Base-by-base conservation (phyloP, 1,140 invertebrate genomes). In the Drosophila tristis region DNA sequence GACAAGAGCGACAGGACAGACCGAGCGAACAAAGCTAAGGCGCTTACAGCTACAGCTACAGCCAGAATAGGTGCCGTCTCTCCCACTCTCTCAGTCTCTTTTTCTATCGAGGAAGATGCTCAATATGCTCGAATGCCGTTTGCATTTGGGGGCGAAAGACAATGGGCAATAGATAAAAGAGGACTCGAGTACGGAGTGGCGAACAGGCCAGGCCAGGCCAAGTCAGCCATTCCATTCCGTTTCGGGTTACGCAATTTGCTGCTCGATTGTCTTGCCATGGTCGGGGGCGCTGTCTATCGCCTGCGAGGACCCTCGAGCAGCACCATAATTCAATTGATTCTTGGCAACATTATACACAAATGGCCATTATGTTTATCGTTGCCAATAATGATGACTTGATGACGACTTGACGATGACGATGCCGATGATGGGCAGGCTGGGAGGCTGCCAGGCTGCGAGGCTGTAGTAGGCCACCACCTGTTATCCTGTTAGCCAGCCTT, bases 171-270 rank as follows among this genome's bases (percentile, higher is more conserved):
- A 49, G 70, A 63, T 74, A 43, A 44, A 44, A 44, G 60, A 42
- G 60, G 60, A 42, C 48, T 29, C 26, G 15, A 39, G 44, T 47
- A 45, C 35, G 39, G 54, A 23, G 29, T 51, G 23, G 42, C 45
- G 43, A 25, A 8, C 45, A 16, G 20, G 42, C 15, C 44, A 39
- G 35, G 66, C 50, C 35, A 45, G 26, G 65, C 50, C 35, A 51
- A 60, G 60, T 75, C 62, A 58, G 65, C 65, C 73, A 85, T 85
- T 85, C 66, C 67, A 85, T 85, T 85, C 63, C 81, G 72, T 80
- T 89, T 82, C 64, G 71, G 67, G 84, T 78, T 76, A 89, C 79
- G 80, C 84, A 89, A 87, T 87, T 87, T 87, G 84, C 78, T 89
- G 84, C 79, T 87, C 84, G 80, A 87, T 87, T 87, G 82, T 87